Evolutionary conservation across 2,797 vertebrate species (phyloP), one percentile per base, ranked within the genome.

Genomic region (Dromococcyx pavoninus): DNA sequence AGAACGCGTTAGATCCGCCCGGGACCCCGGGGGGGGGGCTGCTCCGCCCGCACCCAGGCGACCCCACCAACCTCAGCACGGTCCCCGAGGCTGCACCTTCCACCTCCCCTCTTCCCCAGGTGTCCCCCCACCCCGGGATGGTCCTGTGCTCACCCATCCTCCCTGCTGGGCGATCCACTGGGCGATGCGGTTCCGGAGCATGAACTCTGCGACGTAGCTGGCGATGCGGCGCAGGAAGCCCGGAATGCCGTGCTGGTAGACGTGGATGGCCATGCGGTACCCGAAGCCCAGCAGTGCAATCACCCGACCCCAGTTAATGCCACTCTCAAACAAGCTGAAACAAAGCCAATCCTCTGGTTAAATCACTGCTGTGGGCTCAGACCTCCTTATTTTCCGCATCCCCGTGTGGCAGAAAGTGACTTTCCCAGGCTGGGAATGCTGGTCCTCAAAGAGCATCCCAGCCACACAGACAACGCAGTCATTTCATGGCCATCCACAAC

Each of bases 71-170:
- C 33, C 64, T 14, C 37, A 5, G 70, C 33, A 0, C 1, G 2
- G 27, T 14, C 62, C 50, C 48, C n/a, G 2, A 41, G 46, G 35
- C 44, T 51, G 61, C 44, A 23, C 41, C n/a, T 56, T 21, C 11
- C 28, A 8, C 75, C 7, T 32, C 51, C 62, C 60, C 37, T 28
- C 7, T 2, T 9, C 46, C 61, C 46, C 9, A 0, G 4, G 11
- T 2, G 11, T 2, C 11, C 35, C 50, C 14, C 22, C n/a, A n/a
- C n/a, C n/a, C n/a, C n/a, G n/a, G n/a, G n/a, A n/a, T n/a, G n/a
- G n/a, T n/a, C n/a, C n/a, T n/a, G n/a, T n/a, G n/a, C 48, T 98
- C 91, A 98, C 98, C 98, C 98, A 98, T 95, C 98, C 98, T n/a
- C 98, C 98, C 64, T 98, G 97, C 92, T 97, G 97, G 1, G 97